phyloP scores from a whole-genome alignment of 1,140 invertebrate species.

The Heterodera carotae region DNA sequence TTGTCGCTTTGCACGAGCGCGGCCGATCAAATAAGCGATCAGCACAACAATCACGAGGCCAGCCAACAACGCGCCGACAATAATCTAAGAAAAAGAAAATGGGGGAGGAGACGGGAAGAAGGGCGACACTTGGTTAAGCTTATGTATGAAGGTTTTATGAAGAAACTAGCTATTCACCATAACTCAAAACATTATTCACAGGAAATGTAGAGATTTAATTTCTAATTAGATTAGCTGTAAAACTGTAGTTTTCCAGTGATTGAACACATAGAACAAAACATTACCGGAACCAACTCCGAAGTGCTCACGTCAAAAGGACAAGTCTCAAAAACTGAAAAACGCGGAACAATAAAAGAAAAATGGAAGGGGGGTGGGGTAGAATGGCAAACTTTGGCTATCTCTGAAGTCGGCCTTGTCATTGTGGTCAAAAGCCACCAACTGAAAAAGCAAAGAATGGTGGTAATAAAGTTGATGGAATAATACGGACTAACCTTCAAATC shows the following conservation, averaged over 20 bases:
- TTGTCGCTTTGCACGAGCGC: conserved; percentile 77
- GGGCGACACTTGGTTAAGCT: too few relatives aligned
- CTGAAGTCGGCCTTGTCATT: neutral
- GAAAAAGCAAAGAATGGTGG: conserved; percentile 10
- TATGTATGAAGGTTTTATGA: too few relatives aligned
- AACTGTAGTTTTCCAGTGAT: too few relatives aligned
- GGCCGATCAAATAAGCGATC: conserved; percentile 85
- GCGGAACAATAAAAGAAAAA: neutral
- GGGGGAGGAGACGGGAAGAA: too few relatives aligned
- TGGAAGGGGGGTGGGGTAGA: too few relatives aligned
- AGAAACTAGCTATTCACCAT: too few relatives aligned
- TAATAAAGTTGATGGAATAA: conserved; percentile 21
- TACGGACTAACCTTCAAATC: conserved; percentile 20
- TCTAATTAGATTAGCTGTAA: too few relatives aligned
- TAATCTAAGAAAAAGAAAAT: conserved; percentile 71
- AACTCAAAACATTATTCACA: too few relatives aligned
- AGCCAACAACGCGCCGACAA: conserved; percentile 85
- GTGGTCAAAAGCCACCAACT: conserved; percentile 26
- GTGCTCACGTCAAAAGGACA: conserved; percentile 74
- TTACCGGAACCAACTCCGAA: conserved; percentile 80
- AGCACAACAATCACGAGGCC: conserved; percentile 87
- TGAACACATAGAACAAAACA: neutral
- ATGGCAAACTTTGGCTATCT: conserved; percentile 17
- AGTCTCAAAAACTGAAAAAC: conserved; percentile 69
- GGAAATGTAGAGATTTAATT: too few relatives aligned